Percentiles rank a stretch among this genome's conserved stretches.
Conservation (phyloP, 2,888 invertebrate genomes). For the Amiota minor region DNA sequence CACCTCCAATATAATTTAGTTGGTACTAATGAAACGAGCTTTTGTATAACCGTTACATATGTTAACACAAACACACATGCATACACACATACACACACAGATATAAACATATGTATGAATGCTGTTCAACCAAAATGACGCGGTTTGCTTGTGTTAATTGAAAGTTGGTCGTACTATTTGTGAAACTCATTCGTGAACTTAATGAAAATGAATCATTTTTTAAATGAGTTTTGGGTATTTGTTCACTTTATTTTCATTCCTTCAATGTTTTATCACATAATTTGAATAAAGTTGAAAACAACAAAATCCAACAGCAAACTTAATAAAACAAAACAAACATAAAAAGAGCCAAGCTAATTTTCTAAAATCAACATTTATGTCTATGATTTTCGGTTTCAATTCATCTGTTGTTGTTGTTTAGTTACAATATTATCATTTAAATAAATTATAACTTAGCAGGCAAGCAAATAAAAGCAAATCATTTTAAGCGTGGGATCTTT, state of each 20-base stretch:
- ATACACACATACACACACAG: not conserved
- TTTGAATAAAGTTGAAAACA: slow-evolving; percentile 19
- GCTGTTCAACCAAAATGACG: slow-evolving; percentile 12
- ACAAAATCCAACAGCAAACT: not conserved
- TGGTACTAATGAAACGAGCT: not conserved
- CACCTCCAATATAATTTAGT: too few species aligned
- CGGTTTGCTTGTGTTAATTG: slow-evolving; percentile 25
- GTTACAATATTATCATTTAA: too few species aligned
- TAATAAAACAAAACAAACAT: slow-evolving; percentile 22
- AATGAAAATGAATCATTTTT: slow-evolving; percentile 12
- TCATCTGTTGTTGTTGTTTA: too few species aligned
- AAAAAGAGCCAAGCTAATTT: slow-evolving; percentile 39
- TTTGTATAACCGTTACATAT: slow-evolving; percentile 2
- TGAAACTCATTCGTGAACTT: not conserved
- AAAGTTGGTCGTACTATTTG: slow-evolving; percentile 13
- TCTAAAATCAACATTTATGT: slow-evolving; percentile 32
- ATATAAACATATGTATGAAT: not conserved
- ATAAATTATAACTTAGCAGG: too few species aligned
- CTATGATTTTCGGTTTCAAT: not conserved
- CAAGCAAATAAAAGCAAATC: too few species aligned
- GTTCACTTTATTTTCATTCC: slow-evolving; percentile 3
- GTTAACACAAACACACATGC: too few species aligned
- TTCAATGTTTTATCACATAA: not conserved
- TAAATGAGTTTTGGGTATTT: slow-evolving; percentile 19
- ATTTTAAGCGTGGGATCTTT: too few species aligned